Percentiles rank a stretch among this genome's conserved stretches.
Evolutionary conservation across 2,888 invertebrate species (phyloP).

Genomic region (Phrixothrix hirtus): DNA sequence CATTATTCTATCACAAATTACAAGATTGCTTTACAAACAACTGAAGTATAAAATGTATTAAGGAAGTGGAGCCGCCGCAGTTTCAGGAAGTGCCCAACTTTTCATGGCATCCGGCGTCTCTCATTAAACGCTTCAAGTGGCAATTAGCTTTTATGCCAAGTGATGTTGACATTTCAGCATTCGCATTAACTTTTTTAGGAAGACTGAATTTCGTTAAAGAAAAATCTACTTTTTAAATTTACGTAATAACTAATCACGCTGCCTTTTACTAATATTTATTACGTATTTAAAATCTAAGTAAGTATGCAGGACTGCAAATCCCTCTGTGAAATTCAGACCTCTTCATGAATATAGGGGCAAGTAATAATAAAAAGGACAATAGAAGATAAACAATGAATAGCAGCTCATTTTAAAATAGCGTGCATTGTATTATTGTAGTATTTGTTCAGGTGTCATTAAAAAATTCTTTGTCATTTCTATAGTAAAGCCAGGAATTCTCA

Average conservation of each 20-base stretch:
- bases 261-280: no score
- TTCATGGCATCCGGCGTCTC: constrained; percentile 47
- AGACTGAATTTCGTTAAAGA: background rate
- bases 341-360: constrained; percentile 28
- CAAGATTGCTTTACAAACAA: constrained; percentile 36
- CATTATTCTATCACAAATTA: constrained; percentile 22
- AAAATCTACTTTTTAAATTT: background rate
- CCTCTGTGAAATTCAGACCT: background rate
- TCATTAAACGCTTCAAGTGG: constrained; percentile 55
- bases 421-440: constrained; percentile 34
- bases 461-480: constrained; percentile 34
- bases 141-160: constrained; percentile 55
- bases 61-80: constrained; percentile 35
- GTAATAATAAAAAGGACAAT: constrained; percentile 34
- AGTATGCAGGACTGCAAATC: background rate
- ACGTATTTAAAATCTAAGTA: background rate
- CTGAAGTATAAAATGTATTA: constrained; percentile 41
- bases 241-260: no score
- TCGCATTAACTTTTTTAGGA: constrained; percentile 32
- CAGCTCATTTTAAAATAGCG: constrained; percentile 27
- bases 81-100: constrained; percentile 34
- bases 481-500: constrained; percentile 30
- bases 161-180: constrained; percentile 43
- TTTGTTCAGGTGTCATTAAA: constrained; percentile 43
- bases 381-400: constrained; percentile 40